Base-by-base conservation (phyloP, 2,888 invertebrate species). In the Rhogogaster chlorosoma region DNA sequence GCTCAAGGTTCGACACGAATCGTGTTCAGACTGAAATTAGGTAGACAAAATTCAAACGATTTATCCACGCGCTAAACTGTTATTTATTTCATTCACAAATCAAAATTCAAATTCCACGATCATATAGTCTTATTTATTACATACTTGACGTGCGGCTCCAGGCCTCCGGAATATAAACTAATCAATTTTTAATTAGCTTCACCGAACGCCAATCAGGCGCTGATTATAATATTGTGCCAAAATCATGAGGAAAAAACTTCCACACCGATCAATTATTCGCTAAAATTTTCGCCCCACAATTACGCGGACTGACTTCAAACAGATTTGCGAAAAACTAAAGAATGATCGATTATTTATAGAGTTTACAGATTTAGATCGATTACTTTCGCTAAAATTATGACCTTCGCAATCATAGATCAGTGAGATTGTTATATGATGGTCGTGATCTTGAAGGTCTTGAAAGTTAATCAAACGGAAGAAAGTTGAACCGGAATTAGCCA, bases 391-490 rank as follows among this genome's bases (percentile, higher is more conserved):
- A 1, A n/a, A 18, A 32, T 78, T 29, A 15, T 10, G 42, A 86
- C 80, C 45, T 84, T 84, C 45, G 85, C 73, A 71, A 84, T 67
- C 75, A 26, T 71, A 78, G 82, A 49, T 57, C 45, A 61, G 29
- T 73, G 73, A 77, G 86, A 86, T 85, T 84, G 75, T 85, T 78
- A 73, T 73, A 78, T 61, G 64, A 83, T 61, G 64, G 80, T 57
- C 77, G 84, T 80, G 53, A 85, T 70, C 84, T 7, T 22, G 6
- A 29, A 15, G n/a, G 1, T 22, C 85, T 86, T 85, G 84, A 87
- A 86, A 88, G 85, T 86, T 85, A 75, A 70, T 84, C 57, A 77
- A 84, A 82, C 83, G 83, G 85, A 88, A 86, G 88, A 88, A 88
- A 88, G 87, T 87, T 85, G 86, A 45, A 78, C 32, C 53, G 75